These are phyloP conservation scores for Xiphydria camelus DNA, from an alignment of 2,888 invertebrate genomes.

Conservation along the genomic window DNA sequence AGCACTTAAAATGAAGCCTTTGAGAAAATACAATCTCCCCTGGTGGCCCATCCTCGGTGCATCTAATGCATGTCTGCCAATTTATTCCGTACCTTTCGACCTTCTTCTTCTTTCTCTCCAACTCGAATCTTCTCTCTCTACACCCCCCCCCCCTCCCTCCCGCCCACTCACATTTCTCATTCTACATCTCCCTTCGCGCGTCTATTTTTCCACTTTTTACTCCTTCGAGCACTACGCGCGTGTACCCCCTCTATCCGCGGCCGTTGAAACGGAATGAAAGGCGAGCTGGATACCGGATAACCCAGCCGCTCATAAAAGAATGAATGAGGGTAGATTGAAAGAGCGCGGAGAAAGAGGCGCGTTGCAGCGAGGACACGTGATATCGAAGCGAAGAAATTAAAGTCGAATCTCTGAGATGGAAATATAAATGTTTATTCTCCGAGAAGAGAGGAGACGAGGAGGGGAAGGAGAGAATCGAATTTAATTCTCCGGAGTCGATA, in stretches of 20 bases:
- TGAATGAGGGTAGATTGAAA: slow-evolving; percentile 42
- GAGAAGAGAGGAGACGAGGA: too few species aligned
- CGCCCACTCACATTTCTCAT: neutral
- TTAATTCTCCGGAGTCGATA: too few species aligned
- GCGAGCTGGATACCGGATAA: too few species aligned
- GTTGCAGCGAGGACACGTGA: slow-evolving; percentile 2
- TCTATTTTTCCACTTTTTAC: slow-evolving; percentile 18
- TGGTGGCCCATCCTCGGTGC: slow-evolving; percentile 18
- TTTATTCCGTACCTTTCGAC: slow-evolving; percentile 10
- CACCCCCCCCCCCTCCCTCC: neutral
- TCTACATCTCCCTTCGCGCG: neutral
- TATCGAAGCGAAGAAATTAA: slow-evolving; percentile 32
- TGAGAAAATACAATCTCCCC: slow-evolving; percentile 33
- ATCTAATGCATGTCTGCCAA: slow-evolving; percentile 32
- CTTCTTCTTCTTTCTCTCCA: neutral
- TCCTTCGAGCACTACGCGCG: slow-evolving; percentile 23
- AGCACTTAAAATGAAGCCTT: slow-evolving; percentile 26
- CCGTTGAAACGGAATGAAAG: slow-evolving; percentile 38
- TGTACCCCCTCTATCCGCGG: too few species aligned
- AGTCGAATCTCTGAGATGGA: slow-evolving; percentile 21
- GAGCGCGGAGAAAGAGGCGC: slow-evolving; percentile 28
- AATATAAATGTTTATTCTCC: too few species aligned
- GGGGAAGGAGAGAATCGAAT: too few species aligned
- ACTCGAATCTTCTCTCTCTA: neutral
- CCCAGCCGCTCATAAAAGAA: slow-evolving; percentile 34